Percentiles rank a stretch among this genome's conserved stretches.
These are phyloP conservation scores for Pholis gunnellus DNA, from an alignment of 2,113 vertebrate species.

Conservation along the genomic window DNA sequence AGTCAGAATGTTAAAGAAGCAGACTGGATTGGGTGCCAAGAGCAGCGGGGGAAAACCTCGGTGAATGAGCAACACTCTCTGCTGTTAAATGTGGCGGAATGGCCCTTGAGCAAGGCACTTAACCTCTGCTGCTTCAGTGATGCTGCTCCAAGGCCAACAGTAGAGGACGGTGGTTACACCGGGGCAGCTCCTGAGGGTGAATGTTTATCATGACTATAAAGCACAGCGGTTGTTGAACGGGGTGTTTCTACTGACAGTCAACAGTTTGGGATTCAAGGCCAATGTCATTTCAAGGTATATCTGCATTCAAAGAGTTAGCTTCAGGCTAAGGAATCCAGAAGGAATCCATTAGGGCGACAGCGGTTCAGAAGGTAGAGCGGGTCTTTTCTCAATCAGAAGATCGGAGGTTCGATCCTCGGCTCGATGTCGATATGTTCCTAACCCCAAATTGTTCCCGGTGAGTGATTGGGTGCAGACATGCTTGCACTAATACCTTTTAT, in stretches of 20 bases:
- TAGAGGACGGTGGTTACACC: constrained; percentile 8
- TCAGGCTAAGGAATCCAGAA: constrained; percentile 33
- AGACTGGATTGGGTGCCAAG: background rate
- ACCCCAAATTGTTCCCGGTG: background rate
- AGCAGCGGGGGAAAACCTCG: constrained; percentile 17
- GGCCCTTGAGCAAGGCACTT: constrained; percentile 61
- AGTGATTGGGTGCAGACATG: background rate
- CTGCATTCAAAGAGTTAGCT: constrained; percentile 36
- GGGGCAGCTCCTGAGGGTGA: constrained; percentile 11
- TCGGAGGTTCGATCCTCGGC: too few species aligned
- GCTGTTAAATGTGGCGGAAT: constrained; percentile 2
- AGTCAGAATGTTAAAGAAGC: constrained; percentile 18
- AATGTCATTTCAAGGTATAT: constrained; percentile 32
- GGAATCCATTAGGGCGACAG: background rate
- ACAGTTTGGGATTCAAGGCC: constrained; percentile 13
- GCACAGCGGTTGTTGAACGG: background rate
- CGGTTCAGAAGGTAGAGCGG: too few species aligned
- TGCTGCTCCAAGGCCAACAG: constrained; percentile 30
- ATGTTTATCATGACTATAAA: constrained; percentile 28
- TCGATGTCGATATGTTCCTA: background rate
- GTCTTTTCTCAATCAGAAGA: too few species aligned
- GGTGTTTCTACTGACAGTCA: constrained; percentile 14
- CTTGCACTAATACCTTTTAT: background rate
- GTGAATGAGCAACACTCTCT: constrained; percentile 9
- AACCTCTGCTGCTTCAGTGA: constrained; percentile 40